Conservation (phyloP, 2,797 vertebrate species). For the Bovichtus variegatus region DNA sequence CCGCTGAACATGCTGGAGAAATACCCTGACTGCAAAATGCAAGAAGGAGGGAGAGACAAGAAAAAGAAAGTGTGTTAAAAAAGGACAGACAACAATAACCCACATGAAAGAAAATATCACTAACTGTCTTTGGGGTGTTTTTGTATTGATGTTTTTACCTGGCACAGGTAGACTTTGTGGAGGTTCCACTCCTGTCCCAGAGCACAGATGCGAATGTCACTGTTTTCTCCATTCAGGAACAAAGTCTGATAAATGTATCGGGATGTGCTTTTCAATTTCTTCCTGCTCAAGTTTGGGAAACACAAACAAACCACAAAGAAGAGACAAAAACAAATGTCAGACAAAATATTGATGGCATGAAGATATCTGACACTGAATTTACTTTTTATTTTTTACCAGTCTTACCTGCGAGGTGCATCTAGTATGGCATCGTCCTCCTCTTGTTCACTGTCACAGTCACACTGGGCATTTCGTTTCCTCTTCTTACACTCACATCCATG, state of each 20-base stretch:
- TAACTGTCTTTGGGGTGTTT: not conserved
- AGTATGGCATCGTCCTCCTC: conserved; percentile 87
- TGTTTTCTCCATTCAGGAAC: conserved; percentile 97
- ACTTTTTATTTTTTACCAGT: not conserved
- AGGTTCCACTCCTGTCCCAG: conserved; percentile 97
- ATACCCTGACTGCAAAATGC: conserved; percentile 91
- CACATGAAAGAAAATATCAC: not conserved
- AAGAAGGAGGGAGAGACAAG: not conserved
- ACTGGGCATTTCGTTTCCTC: conserved; percentile 85
- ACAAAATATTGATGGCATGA: not conserved
- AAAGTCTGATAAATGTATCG: conserved; percentile 98
- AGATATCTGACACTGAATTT: not conserved
- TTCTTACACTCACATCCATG: conserved; percentile 86
- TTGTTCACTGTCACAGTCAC: conserved; percentile 87
- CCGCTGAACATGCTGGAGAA: conserved; percentile 99
- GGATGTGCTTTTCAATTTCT: conserved; percentile 96
- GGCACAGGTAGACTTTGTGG: conserved; percentile 97
- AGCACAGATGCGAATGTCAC: conserved; percentile 95
- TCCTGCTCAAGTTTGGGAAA: conserved; percentile 81
- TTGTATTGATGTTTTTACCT: conserved; percentile 82
- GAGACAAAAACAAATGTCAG: conserved; percentile 11
- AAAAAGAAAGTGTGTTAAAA: not conserved
- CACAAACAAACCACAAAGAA: conserved; percentile 1
- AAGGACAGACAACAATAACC: fast-evolving
- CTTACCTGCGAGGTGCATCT: conserved; percentile 87